Percentiles rank a stretch among this genome's conserved stretches.
Conservation (phyloP, 2,797 vertebrate genomes). For the Cyprinella venusta region DNA sequence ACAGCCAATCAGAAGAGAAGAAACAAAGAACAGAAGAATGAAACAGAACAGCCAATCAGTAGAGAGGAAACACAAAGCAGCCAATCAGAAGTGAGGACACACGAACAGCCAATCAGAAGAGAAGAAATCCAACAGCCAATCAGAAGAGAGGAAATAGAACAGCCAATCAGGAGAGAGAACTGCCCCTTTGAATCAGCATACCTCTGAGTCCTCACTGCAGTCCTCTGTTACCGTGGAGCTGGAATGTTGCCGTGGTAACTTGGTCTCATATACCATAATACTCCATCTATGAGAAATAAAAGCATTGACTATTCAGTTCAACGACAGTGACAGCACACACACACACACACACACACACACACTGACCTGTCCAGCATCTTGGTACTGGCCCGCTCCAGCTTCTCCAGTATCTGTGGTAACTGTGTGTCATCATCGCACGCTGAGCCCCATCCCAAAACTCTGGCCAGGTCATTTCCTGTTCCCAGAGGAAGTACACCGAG, state of each 20-base stretch:
- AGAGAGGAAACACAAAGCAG: background rate
- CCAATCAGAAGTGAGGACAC: background rate
- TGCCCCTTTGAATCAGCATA: slow-evolving; percentile 57
- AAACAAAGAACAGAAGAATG: background rate
- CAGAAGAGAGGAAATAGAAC: background rate
- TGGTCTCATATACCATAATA: slow-evolving; percentile 97
- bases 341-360: background rate
- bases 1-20: background rate
- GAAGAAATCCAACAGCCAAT: no score
- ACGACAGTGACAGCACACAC: background rate
- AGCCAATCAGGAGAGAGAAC: background rate
- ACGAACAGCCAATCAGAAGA: slow-evolving; percentile 3
- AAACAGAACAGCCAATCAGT: background rate
- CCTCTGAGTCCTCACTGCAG: slow-evolving; percentile 93
- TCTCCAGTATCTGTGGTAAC: slow-evolving; percentile 95
- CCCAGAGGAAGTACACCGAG: slow-evolving; percentile 93
- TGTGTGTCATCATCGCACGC: slow-evolving; percentile 95
- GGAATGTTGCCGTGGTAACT: slow-evolving; percentile 86
- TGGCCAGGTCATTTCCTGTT: slow-evolving; percentile 94
- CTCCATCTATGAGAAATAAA: slow-evolving; percentile 84
- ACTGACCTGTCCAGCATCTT: slow-evolving; percentile 95
- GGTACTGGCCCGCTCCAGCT: slow-evolving; percentile 94
- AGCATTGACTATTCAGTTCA: background rate
- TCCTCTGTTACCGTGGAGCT: slow-evolving; percentile 85
- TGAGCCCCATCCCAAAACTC: slow-evolving; percentile 95